Conservation (phyloP, 2,113 vertebrate genomes). For the Austrofundulus limnaeus region DNA sequence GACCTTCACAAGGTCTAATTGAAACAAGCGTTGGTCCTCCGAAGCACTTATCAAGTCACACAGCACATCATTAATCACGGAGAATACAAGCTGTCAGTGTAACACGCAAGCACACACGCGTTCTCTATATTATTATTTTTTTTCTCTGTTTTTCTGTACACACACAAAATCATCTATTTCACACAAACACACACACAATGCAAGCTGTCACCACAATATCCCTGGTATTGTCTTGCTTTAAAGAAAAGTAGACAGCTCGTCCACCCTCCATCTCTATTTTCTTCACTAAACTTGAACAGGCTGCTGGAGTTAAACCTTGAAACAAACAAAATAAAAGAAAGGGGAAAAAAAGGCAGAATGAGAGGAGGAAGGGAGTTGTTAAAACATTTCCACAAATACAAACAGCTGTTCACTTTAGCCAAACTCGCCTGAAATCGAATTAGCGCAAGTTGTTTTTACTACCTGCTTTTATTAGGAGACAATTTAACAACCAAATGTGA, state of each 20-base stretch:
- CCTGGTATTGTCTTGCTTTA: constrained; percentile 92
- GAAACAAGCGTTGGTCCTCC: constrained; percentile 99
- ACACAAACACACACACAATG: constrained; percentile 63
- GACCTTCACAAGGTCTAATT: constrained; percentile 99
- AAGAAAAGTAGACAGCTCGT: constrained; percentile 83
- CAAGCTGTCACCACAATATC: constrained; percentile 94
- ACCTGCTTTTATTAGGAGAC: constrained; percentile 75
- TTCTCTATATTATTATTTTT: constrained; percentile 48
- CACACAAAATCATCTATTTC: constrained; percentile 35
- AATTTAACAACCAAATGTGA: constrained; percentile 75
- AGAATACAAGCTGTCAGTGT: constrained; percentile 86
- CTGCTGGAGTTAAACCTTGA: constrained; percentile 54
- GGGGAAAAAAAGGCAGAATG: neutral
- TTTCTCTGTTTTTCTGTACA: constrained; percentile 67
- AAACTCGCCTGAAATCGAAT: constrained; percentile 68
- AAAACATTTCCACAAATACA: constrained; percentile 67
- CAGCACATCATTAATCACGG: constrained; percentile 99
- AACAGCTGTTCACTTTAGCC: constrained; percentile 71
- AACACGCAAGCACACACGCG: constrained; percentile 51
- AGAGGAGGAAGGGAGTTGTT: constrained; percentile 43
- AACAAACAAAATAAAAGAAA: constrained; percentile 21
- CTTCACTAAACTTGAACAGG: constrained; percentile 67
- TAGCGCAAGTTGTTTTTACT: constrained; percentile 73
- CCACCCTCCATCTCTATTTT: constrained; percentile 77
- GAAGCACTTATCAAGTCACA: constrained; percentile 99